A percentile compares a stretch with the other conserved stretches of the same genome.
Conservation (phyloP, 2,113 vertebrate species). For the Cyprinodon tularosa region DNA sequence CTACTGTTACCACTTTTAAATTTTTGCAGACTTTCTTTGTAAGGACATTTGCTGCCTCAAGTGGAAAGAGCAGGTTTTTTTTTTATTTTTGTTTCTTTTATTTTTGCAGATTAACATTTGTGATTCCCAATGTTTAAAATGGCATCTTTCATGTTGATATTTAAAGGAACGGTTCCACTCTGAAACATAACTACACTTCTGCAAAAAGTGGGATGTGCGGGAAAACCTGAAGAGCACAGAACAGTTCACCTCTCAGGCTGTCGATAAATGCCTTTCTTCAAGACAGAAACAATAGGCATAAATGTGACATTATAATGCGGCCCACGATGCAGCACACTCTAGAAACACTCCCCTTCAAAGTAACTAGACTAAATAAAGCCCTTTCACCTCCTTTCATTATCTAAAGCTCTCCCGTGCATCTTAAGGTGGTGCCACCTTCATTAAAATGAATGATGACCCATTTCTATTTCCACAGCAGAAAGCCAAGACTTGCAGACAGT, state of each 20-base stretch:
- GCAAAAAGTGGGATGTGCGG: no score
- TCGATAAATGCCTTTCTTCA: background rate
- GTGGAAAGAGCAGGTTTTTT: no score
- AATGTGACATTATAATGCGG: conserved; percentile 1
- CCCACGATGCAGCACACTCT: conserved; percentile 16
- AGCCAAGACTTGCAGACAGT: conserved; percentile 64
- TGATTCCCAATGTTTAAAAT: no score
- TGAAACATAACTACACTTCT: no score
- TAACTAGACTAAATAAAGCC: conserved; percentile 66
- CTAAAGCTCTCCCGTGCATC: conserved; percentile 49
- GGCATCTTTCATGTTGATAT: no score
- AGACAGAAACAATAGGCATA: background rate
- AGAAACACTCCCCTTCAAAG: background rate
- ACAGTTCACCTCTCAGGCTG: background rate
- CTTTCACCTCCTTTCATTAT: conserved; percentile 57
- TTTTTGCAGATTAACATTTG: no score
- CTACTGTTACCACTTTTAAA: no score
- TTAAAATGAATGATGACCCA: conserved; percentile 76
- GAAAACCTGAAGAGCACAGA: no score
- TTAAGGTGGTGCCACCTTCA: conserved; percentile 60
- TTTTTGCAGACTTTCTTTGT: no score
- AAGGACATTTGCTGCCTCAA: no score
- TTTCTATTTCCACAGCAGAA: conserved; percentile 46
- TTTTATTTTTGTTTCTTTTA: no score
- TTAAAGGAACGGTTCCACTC: no score